Conservation (phyloP, 2,888 invertebrate species). For the Euplexia lucipara region DNA sequence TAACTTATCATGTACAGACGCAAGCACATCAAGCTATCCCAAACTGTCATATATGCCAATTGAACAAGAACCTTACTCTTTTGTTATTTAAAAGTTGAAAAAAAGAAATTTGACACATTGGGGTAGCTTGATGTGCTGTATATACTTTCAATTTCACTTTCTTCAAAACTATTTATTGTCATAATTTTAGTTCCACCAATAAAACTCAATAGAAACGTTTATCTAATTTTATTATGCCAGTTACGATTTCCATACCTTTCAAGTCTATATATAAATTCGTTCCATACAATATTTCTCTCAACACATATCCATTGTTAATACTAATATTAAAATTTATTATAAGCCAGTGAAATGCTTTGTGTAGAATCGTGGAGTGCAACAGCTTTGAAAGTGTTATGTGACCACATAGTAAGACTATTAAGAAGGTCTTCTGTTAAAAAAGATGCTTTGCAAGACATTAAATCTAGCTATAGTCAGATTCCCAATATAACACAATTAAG, state of each 20-base stretch:
- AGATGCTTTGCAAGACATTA: too few relatives aligned
- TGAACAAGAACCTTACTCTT: too few relatives aligned
- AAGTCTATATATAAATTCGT: slow-evolving; percentile 33
- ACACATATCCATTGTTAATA: slow-evolving; percentile 12
- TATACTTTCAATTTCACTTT: slow-evolving; percentile 15
- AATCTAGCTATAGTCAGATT: too few relatives aligned
- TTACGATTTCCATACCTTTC: slow-evolving; percentile 30
- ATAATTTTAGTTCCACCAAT: slow-evolving; percentile 20
- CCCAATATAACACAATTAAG: too few relatives aligned
- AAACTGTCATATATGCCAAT: too few relatives aligned
- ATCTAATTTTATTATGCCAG: slow-evolving; percentile 25
- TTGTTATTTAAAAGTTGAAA: too few relatives aligned
- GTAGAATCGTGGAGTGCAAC: background rate
- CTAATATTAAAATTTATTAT: slow-evolving; percentile 29
- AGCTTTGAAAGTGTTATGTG: slow-evolving; percentile 32
- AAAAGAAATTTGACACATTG: too few relatives aligned
- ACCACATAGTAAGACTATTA: slow-evolving; percentile 2
- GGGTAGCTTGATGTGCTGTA: too few relatives aligned
- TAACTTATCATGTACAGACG: too few relatives aligned
- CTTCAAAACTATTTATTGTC: slow-evolving; percentile 9
- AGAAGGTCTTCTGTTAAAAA: slow-evolving; percentile 12
- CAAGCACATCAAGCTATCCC: too few relatives aligned
- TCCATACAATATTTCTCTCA: slow-evolving; percentile 34
- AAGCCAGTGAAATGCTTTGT: slow-evolving; percentile 40
- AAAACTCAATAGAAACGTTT: slow-evolving; percentile 19